Conservation (phyloP, 1,140 invertebrate genomes). For the Brachionus plicatilis region DNA sequence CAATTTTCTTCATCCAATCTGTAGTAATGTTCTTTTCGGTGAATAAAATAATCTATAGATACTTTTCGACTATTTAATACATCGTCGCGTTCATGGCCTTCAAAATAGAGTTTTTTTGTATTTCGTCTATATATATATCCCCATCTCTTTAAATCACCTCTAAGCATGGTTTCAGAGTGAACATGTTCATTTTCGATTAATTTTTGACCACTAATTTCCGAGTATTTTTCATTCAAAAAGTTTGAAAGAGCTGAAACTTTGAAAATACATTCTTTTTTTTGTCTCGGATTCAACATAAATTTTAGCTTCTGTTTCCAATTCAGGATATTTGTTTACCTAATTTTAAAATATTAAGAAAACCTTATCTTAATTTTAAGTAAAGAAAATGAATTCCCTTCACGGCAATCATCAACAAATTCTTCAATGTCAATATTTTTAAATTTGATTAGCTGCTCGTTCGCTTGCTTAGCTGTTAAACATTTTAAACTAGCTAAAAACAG, state of each 20-base stretch:
- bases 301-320: slow-evolving; percentile 6
- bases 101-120: not conserved
- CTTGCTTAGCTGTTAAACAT: slow-evolving; percentile 15
- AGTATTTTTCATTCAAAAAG: not conserved
- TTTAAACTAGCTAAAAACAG: not conserved
- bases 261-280: not conserved
- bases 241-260: not conserved
- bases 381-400: not conserved
- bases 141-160: not conserved
- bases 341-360: not conserved
- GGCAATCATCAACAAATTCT: not conserved
- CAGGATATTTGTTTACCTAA: not conserved
- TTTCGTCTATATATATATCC: not conserved
- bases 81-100: not conserved
- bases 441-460: not conserved
- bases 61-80: not conserved
- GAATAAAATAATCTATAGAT: slow-evolving; percentile 16
- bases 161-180: not conserved
- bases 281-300: not conserved
- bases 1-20: not conserved
- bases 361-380: not conserved
- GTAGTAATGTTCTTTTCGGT: slow-evolving; percentile 20
- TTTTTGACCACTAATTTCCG: not conserved
- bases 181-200: not conserved
- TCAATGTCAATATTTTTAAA: not conserved